A percentile compares a stretch with the other conserved stretches of the same genome.
phyloP scores from a whole-genome alignment of 37 sponge, comb jelly and placozoan species.

The Chondrosia reniformis region DNA sequence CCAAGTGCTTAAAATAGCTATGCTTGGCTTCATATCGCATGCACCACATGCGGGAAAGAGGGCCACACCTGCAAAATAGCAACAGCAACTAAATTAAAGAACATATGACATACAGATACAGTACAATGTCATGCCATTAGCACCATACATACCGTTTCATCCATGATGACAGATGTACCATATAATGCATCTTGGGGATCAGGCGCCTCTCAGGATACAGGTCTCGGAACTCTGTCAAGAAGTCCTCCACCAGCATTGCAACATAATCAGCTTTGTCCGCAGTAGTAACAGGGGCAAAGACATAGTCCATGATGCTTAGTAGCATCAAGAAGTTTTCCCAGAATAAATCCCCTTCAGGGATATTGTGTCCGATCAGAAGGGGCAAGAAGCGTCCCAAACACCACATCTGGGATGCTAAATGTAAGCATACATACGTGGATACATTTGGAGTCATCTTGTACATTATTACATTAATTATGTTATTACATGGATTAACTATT shows the following conservation, averaged over 20 bases:
- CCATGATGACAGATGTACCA: conserved; percentile 43
- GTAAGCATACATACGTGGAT: background rate
- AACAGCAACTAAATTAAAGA: too few relatives aligned
- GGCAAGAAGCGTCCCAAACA: conserved; percentile 48
- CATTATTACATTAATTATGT: too few relatives aligned
- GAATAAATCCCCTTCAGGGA: conserved; percentile 27
- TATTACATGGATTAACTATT: too few relatives aligned
- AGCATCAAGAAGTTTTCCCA: conserved; percentile 41
- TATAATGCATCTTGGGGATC: conserved; percentile 52
- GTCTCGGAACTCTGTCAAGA: conserved; percentile 18
- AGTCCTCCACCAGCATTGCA: background rate
- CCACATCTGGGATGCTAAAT: conserved; percentile 51
- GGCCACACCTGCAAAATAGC: conserved; percentile 65
- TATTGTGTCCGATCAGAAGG: conserved; percentile 36
- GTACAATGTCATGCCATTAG: too few relatives aligned
- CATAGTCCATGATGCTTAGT: conserved; percentile 35
- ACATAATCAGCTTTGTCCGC: conserved; percentile 16
- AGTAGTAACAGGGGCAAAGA: conserved; percentile 30
- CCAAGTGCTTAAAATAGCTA: conserved; percentile 42
- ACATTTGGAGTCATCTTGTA: background rate
- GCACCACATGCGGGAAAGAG: conserved; percentile 43
- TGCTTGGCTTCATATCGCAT: conserved; percentile 64
- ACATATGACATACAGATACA: too few relatives aligned
- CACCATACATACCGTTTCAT: conserved; percentile 41
- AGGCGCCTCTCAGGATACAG: conserved; percentile 39